A percentile compares a stretch with the other conserved stretches of the same genome.
Evolutionary conservation across 2,888 invertebrate species (phyloP).

Genomic region (Molanna angustata): DNA sequence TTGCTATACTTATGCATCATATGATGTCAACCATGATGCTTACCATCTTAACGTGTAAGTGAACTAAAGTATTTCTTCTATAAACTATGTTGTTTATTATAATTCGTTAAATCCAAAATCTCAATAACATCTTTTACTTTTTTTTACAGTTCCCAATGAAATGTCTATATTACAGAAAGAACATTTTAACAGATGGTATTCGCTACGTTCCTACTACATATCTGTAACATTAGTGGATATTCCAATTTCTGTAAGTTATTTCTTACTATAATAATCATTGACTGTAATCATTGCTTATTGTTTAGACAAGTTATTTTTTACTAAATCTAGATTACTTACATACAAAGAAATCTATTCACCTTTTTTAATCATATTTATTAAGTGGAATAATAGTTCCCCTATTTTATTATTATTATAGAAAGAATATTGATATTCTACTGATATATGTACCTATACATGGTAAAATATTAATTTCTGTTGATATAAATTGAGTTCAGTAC

Average conservation of each 20-base stretch:
- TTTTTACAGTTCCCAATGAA: constrained; percentile 70
- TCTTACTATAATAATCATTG: too few relatives aligned
- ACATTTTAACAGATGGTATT: constrained; percentile 88
- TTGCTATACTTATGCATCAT: constrained; percentile 90
- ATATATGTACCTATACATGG: too few relatives aligned
- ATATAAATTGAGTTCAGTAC: too few relatives aligned
- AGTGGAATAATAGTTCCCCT: too few relatives aligned
- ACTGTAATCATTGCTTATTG: too few relatives aligned
- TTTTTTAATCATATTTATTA: too few relatives aligned
- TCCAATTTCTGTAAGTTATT: constrained; percentile 68
- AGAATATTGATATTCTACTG: too few relatives aligned
- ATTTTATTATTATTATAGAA: too few relatives aligned
- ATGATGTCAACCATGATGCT: constrained; percentile 92
- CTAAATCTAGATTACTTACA: too few relatives aligned
- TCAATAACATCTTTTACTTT: constrained; percentile 11
- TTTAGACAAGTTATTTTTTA: too few relatives aligned
- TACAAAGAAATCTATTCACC: too few relatives aligned
- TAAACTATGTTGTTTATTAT: not conserved
- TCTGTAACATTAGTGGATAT: constrained; percentile 75
- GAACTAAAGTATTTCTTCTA: not conserved
- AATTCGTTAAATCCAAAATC: constrained; percentile 6
- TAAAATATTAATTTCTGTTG: too few relatives aligned
- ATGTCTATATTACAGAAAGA: constrained; percentile 79
- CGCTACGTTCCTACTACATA: constrained; percentile 75
- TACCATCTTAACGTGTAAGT: constrained; percentile 81